Evolutionary conservation across 2,797 vertebrate genomes (phyloP).

Genomic region (Delichon dasypus): DNA sequence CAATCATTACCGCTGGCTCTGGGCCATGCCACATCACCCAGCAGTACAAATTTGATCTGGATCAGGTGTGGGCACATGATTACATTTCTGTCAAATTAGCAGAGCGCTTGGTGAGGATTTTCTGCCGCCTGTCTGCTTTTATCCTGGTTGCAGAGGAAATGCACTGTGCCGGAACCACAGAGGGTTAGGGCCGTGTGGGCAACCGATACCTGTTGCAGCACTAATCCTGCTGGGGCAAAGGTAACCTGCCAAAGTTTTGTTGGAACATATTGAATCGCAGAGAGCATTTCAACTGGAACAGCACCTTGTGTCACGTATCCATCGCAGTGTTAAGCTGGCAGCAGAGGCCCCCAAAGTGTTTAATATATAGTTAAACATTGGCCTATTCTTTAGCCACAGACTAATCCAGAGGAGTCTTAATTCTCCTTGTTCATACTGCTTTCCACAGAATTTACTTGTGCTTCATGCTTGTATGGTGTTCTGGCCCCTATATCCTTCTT

Average conservation of each 20-base stretch:
- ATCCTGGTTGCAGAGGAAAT: neutral
- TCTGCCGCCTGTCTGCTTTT: neutral
- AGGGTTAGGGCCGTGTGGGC: neutral
- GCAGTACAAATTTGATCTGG: slow-evolving; percentile 68
- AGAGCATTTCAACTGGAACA: neutral
- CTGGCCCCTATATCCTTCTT: neutral
- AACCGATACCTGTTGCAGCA: neutral
- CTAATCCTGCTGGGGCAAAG: neutral
- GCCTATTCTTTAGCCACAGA: neutral
- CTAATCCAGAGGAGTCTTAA: neutral
- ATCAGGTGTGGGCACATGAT: slow-evolving; percentile 57
- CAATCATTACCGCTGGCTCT: slow-evolving; percentile 53
- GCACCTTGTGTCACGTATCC: neutral
- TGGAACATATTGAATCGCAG: neutral
- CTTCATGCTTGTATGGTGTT: neutral
- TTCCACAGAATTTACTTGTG: neutral
- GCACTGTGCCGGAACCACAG: neutral
- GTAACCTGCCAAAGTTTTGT: neutral
- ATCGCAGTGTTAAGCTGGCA: neutral
- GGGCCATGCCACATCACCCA: slow-evolving; percentile 67
- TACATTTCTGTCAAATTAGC: slow-evolving; percentile 52
- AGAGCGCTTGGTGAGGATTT: neutral
- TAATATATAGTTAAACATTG: neutral
- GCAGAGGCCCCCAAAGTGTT: neutral
- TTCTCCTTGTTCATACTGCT: rapidly evolving